Evolutionary conservation across 2,797 vertebrate species (phyloP).

Genomic region (Channa striata): DNA sequence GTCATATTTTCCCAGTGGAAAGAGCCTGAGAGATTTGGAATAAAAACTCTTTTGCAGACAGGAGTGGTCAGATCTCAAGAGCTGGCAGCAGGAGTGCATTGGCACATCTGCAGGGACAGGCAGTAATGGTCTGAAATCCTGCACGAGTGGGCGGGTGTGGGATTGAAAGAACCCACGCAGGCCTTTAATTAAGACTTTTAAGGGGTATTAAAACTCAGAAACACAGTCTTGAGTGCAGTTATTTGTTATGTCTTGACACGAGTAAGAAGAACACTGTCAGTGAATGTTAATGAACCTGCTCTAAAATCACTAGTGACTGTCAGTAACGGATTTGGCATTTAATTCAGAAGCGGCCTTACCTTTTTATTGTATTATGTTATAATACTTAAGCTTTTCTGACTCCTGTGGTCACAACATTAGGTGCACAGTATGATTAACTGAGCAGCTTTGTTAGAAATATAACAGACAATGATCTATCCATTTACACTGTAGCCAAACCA

Average conservation of each 20-base stretch:
- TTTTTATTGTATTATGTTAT: too few species aligned
- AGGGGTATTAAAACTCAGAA: slow-evolving; percentile 16
- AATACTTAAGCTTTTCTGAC: too few species aligned
- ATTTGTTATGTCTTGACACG: slow-evolving; percentile 16
- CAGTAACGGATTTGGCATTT: neutral
- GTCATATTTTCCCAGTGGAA: slow-evolving; percentile 8
- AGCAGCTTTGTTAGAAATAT: too few species aligned
- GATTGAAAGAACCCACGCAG: slow-evolving; percentile 24
- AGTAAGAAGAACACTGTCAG: slow-evolving; percentile 1
- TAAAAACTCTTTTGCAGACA: slow-evolving; percentile 5
- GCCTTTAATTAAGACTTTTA: slow-evolving; percentile 40
- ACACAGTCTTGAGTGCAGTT: neutral
- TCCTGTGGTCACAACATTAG: too few species aligned
- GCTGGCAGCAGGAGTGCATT: slow-evolving; percentile 35
- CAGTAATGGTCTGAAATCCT: slow-evolving; percentile 45
- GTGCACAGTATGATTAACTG: too few species aligned
- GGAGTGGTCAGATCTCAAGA: slow-evolving; percentile 24
- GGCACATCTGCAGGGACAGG: slow-evolving; percentile 45
- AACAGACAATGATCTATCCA: too few species aligned
- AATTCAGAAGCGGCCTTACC: too few species aligned
- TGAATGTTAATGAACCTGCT: slow-evolving; percentile 7
- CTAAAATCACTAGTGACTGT: neutral
- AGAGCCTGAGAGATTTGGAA: slow-evolving; percentile 3
- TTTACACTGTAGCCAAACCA: too few species aligned
- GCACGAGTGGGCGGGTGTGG: slow-evolving; percentile 24